Base-by-base conservation (phyloP, 1,140 invertebrate species). In the Heterodera schachtii region DNA sequence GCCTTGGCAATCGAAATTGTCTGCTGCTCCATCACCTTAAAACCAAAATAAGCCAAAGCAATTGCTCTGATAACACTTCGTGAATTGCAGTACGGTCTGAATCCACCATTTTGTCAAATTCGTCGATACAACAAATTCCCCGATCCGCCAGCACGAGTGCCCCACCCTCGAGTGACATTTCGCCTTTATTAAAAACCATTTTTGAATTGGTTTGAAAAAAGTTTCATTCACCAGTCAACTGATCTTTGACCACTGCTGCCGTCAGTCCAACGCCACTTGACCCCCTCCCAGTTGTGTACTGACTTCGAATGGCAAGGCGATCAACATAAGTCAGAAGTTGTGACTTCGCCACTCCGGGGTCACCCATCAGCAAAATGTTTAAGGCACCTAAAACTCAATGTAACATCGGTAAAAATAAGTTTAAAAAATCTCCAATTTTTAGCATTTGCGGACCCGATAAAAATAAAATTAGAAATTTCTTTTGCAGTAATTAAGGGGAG, bases 101-200 rank as follows among this genome's bases (percentile, higher is more conserved):
- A 80, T 99, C 97, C 69, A 96, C 94, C 97, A 99, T 99, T 92
- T 99, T 99, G 91, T 99, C 98, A 91, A 99, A 99, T 91, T 99
- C 98, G 90, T 99, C 97, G 90, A 99, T 99, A 90, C 97, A 99
- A 90, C 97, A 99, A 60, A 99, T 95, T 43, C 98, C 93, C 88
- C 96, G 94, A 92, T 99, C 98, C 19, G 97, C 97, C 71, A 99
- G 90, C 13, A 99, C 97, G 2, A 99, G 91, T n/a, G 97, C 96
- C 41, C 98, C 98, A 52, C 97, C 97, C 91, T 99, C 97, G 4
- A 99, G 90, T 84, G 94, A 95, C 95, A 98, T 96, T 91, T 99
- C 96, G 3, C 95, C 77, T 78, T 66, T 31, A 31, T 31, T 3
- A 46, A 19, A 78, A 19, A 41, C 41, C 69, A 4, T 49, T n/a